phyloP scores from a whole-genome alignment of 2,797 vertebrate genomes.

The Merluccius polli region DNA sequence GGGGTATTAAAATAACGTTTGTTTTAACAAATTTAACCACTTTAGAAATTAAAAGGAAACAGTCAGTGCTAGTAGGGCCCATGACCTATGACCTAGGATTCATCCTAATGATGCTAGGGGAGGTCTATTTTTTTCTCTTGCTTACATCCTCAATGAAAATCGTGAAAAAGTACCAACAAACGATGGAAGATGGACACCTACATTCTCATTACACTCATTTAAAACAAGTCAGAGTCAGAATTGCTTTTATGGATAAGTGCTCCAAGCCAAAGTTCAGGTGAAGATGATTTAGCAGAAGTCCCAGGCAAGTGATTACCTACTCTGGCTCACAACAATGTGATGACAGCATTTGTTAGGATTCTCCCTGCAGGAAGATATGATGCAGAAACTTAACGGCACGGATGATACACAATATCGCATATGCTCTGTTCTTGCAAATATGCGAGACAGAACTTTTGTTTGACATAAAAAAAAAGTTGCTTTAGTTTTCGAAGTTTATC shows the following conservation, averaged over 20 bases:
- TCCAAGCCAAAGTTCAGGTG: not conserved
- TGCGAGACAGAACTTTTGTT: no score
- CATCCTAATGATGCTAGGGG: no score
- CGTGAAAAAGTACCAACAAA: not conserved
- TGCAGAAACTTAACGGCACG: not conserved
- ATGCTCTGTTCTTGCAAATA: no score
- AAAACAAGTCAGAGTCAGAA: no score
- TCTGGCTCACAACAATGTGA: not conserved
- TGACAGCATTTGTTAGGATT: not conserved
- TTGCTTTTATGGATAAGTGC: no score
- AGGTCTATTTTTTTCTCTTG: not conserved
- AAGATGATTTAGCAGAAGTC: not conserved
- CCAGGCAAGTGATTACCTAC: not conserved
- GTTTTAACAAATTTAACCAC: no score
- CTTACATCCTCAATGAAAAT: not conserved
- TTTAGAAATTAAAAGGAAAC: no score
- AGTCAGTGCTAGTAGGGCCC: no score
- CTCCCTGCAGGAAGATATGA: not conserved
- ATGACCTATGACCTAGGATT: no score
- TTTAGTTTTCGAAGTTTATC: not conserved
- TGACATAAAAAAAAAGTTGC: not conserved
- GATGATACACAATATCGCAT: not conserved
- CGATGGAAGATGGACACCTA: not conserved
- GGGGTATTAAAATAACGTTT: no score
- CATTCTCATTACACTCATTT: not conserved